A percentile compares a stretch with the other conserved stretches of the same genome.
phyloP scores from a whole-genome alignment of 2,888 invertebrate species.

The Spodoptera exigua region DNA sequence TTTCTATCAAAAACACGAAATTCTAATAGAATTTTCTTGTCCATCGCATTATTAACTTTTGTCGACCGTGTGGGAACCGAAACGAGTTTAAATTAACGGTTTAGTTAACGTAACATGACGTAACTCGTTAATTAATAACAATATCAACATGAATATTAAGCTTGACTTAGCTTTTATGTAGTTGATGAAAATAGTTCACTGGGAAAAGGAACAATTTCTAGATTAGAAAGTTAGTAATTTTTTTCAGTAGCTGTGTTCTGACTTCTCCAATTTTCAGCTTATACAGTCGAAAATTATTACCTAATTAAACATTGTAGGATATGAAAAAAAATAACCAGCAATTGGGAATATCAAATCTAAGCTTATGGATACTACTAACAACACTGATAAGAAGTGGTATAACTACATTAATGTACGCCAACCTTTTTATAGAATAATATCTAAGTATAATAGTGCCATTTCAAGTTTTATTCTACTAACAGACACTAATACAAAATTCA shows the following conservation, averaged over 20 bases:
- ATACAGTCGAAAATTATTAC: too few species aligned
- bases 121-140: constrained; percentile 59
- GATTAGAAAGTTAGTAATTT: constrained; percentile 10
- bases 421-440: too few species aligned
- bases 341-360: too few species aligned
- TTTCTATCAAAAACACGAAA: constrained; percentile 27
- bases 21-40: constrained; percentile 47
- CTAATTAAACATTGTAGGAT: too few species aligned
- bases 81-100: constrained; percentile 60
- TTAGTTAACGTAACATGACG: constrained; percentile 53
- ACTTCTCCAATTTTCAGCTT: too few species aligned
- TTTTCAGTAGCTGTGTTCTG: not conserved
- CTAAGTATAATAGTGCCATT: too few species aligned
- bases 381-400: too few species aligned
- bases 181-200: constrained; percentile 16
- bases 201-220: constrained; percentile 17
- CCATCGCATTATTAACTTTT: constrained; percentile 51
- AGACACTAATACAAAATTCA: too few species aligned
- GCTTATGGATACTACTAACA: too few species aligned
- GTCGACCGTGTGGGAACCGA: constrained; percentile 55
- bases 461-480: too few species aligned
- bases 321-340: too few species aligned
- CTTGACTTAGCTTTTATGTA: constrained; percentile 22
- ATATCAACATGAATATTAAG: constrained; percentile 56
- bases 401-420: too few species aligned